phyloP scores from a whole-genome alignment of 1,140 invertebrate species.

The Aethina tumida region DNA sequence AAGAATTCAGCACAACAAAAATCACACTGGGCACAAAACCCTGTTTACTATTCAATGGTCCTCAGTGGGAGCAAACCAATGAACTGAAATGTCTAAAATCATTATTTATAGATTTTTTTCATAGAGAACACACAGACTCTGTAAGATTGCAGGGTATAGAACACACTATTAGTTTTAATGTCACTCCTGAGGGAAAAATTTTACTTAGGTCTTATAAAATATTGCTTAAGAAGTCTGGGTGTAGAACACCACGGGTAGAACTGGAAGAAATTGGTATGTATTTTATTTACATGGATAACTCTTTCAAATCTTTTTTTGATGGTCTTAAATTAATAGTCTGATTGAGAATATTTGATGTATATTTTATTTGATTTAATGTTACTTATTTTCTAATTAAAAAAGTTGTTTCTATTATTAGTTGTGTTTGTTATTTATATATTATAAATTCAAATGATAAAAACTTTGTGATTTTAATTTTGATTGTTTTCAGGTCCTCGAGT shows the following conservation, averaged over 20 bases:
- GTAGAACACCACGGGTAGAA: constrained; percentile 78
- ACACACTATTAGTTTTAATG: constrained; percentile 84
- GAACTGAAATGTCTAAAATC: constrained; percentile 79
- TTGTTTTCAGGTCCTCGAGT: constrained; percentile 63
- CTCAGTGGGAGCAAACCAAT: constrained; percentile 73
- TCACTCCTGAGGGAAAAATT: constrained; percentile 65
- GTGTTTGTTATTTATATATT: neutral
- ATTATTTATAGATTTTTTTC: constrained; percentile 87
- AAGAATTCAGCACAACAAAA: constrained; percentile 29
- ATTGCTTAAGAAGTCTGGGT: constrained; percentile 83
- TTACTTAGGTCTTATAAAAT: constrained; percentile 84
- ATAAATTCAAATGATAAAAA: constrained; percentile 2
- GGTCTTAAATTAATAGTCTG: neutral
- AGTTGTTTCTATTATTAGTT: constrained; percentile 2
- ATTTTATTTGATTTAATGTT: constrained; percentile 5
- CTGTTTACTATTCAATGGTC: constrained; percentile 87
- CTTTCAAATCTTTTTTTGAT: neutral
- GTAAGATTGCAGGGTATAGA: constrained; percentile 87
- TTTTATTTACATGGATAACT: constrained; percentile 5
- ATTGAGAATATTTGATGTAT: no score
- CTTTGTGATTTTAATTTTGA: constrained; percentile 4
- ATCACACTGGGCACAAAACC: constrained; percentile 69
- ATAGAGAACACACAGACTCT: constrained; percentile 68
- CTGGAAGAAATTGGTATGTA: constrained; percentile 75
- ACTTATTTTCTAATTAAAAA: constrained; percentile 1